phyloP scores from a whole-genome alignment of 64 coral and sea anemone genomes.

The Pocillopora damicornis region DNA sequence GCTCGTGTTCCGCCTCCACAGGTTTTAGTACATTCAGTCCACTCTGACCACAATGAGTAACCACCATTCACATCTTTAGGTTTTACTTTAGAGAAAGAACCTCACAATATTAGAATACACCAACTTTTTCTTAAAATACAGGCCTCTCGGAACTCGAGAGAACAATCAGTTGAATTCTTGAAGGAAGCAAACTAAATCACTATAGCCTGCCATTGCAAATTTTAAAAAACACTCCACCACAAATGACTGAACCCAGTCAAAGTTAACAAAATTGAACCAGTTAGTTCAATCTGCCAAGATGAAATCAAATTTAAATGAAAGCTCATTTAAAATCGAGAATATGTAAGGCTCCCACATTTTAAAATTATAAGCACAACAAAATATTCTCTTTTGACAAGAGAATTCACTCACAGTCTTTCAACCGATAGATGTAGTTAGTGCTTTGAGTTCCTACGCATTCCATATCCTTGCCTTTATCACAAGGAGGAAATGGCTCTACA shows the following conservation, averaged over 20 bases:
- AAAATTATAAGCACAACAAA: too few species aligned
- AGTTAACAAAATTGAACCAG: too few species aligned
- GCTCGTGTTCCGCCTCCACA: slow-evolving; percentile 41
- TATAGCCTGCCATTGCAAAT: too few species aligned
- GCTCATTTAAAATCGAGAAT: too few species aligned
- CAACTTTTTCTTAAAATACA: neutral
- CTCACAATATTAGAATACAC: neutral
- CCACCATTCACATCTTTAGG: slow-evolving; percentile 51
- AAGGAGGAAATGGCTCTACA: slow-evolving; percentile 21
- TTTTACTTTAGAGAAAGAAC: neutral
- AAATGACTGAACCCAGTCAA: too few species aligned
- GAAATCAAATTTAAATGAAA: too few species aligned
- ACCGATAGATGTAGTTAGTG: slow-evolving; percentile 56
- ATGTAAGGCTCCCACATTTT: too few species aligned
- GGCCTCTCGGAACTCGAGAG: too few species aligned
- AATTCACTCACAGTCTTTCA: slow-evolving; percentile 36
- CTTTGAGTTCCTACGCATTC: slow-evolving; percentile 61
- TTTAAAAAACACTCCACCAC: too few species aligned
- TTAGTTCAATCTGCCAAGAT: too few species aligned
- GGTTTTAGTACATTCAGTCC: slow-evolving; percentile 54
- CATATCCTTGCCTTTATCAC: slow-evolving; percentile 38
- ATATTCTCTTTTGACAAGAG: neutral
- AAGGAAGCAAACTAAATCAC: too few species aligned
- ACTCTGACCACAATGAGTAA: slow-evolving; percentile 68
- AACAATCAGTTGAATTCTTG: too few species aligned